phyloP scores from a whole-genome alignment of 2,888 invertebrate genomes.

The Hirudinaria manillensis region DNA sequence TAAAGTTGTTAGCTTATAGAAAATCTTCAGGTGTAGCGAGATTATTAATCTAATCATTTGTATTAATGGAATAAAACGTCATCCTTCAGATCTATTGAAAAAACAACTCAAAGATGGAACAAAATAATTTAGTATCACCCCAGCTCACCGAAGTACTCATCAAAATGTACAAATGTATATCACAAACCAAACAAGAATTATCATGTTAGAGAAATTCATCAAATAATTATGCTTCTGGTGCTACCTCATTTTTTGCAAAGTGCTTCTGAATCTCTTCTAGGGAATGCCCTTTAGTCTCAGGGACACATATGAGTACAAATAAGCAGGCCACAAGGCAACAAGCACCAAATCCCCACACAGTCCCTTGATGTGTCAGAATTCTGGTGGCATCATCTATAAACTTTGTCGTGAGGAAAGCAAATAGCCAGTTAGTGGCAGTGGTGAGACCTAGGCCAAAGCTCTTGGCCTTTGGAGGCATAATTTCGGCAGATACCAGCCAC shows the following conservation, averaged over 20 bases:
- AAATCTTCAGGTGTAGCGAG: no score
- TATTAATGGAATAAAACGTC: no score
- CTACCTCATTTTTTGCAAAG: slow-evolving; percentile 23
- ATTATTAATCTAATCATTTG: no score
- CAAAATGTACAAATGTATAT: no score
- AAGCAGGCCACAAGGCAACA: slow-evolving; percentile 69
- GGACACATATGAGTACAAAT: slow-evolving; percentile 76
- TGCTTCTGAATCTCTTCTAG: slow-evolving; percentile 71
- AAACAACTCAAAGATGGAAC: no score
- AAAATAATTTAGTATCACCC: no score
- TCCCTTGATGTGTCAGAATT: slow-evolving; percentile 54
- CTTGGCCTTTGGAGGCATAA: slow-evolving; percentile 71
- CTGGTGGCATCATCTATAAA: slow-evolving; percentile 45
- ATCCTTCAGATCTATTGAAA: no score
- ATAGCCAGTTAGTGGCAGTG: slow-evolving; percentile 71
- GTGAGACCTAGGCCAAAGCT: slow-evolving; percentile 82
- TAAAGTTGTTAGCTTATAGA: no score
- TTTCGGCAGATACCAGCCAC: slow-evolving; percentile 54
- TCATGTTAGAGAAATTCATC: no score
- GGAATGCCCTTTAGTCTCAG: slow-evolving; percentile 87
- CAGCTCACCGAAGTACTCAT: no score
- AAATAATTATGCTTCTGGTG: no score
- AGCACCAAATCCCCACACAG: slow-evolving; percentile 74
- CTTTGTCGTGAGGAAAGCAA: slow-evolving; percentile 50
- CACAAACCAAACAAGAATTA: no score